These are phyloP conservation scores for Lissocephala sabroskyi DNA, from an alignment of 2,888 invertebrate genomes.

Conservation along the genomic window DNA sequence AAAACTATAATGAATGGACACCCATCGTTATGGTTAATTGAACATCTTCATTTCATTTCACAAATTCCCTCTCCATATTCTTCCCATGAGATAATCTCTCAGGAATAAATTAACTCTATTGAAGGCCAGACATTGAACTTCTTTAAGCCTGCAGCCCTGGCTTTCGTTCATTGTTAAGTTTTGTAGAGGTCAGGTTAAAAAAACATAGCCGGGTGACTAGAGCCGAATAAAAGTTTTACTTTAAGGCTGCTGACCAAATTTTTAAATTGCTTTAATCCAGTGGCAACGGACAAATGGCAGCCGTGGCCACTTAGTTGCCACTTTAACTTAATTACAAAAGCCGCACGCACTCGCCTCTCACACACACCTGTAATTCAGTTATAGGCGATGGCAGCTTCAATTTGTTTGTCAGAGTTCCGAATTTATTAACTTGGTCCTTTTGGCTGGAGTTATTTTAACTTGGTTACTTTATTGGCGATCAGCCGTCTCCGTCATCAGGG, in stretches of 20 bases:
- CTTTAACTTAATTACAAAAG: constrained; percentile 18
- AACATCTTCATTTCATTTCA: neutral
- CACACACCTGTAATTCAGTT: constrained; percentile 28
- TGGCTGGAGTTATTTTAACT: neutral
- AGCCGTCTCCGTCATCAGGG: neutral
- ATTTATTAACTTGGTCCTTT: neutral
- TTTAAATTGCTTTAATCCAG: constrained; percentile 7
- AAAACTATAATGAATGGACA: too few species aligned
- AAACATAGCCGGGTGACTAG: too few species aligned
- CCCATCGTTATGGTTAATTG: too few species aligned
- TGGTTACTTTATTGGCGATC: neutral
- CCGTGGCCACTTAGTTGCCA: constrained; percentile 5
- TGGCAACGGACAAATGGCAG: neutral
- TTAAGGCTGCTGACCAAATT: too few species aligned
- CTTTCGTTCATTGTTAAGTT: too few species aligned
- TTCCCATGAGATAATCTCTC: too few species aligned
- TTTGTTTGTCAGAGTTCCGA: too few species aligned
- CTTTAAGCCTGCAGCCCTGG: too few species aligned
- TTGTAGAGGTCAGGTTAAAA: too few species aligned
- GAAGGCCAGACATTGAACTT: neutral
- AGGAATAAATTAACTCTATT: neutral
- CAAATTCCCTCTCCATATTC: too few species aligned
- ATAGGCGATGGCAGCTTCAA: too few species aligned
- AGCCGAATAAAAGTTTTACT: too few species aligned
- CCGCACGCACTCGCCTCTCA: neutral